Percentiles rank a stretch among this genome's conserved stretches.
phyloP scores from a whole-genome alignment of 2,113 vertebrate species.

The Vombatus ursinus region DNA sequence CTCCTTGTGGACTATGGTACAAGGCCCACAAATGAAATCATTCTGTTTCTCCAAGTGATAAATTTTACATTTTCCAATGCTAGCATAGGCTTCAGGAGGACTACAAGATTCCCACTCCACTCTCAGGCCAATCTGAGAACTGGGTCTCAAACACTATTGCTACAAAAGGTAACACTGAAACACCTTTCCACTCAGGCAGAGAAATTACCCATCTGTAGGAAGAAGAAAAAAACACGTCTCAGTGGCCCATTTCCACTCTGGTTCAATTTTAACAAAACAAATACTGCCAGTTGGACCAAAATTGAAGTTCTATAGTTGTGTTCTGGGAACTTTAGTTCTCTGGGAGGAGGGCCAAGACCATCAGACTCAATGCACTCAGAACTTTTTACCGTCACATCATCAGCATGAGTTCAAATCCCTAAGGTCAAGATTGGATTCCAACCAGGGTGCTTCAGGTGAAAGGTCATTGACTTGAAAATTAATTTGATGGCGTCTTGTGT shows the following conservation, averaged over 20 bases:
- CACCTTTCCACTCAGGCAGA: constrained; percentile 36
- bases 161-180: not conserved
- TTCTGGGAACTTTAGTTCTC: constrained; percentile 64
- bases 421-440: constrained; percentile 52
- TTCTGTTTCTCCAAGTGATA: constrained; percentile 40
- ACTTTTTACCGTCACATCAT: constrained; percentile 72
- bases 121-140: not conserved
- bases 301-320: constrained; percentile 49
- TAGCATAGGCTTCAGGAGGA: constrained; percentile 27
- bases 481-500: constrained; percentile 10
- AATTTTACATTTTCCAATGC: constrained; percentile 2
- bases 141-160: constrained; percentile 17
- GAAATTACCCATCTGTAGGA: constrained; percentile 61
- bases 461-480: constrained; percentile 50
- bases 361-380: constrained; percentile 32
- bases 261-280: constrained; percentile 51
- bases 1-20: constrained; percentile 63
- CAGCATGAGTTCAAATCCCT: constrained; percentile 59
- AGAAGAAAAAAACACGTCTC: constrained; percentile 53
- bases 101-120: constrained; percentile 1
- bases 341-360: constrained; percentile 74
- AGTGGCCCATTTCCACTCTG: constrained; percentile 48
- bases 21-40: constrained; percentile 58
- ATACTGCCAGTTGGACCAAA: constrained; percentile 68
- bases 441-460: constrained; percentile 62